A percentile compares a stretch with the other conserved stretches of the same genome.
Evolutionary conservation across 2,113 vertebrate species (phyloP).

Genomic region (Pluvianellus socialis): DNA sequence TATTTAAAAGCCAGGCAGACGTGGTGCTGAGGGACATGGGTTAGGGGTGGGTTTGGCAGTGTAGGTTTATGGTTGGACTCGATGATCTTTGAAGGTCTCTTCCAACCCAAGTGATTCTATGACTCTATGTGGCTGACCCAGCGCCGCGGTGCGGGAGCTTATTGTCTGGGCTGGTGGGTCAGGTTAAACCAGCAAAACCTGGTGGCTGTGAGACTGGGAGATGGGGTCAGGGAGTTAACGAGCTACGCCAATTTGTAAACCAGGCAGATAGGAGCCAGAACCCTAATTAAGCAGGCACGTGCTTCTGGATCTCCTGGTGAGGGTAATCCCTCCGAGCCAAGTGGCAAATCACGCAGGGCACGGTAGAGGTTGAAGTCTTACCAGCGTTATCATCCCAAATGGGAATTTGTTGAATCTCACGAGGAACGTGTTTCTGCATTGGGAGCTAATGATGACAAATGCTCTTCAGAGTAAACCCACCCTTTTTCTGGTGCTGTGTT

Average conservation of each 20-base stretch:
- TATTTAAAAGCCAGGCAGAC: too few species aligned
- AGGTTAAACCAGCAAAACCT: not conserved
- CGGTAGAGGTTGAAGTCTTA: not conserved
- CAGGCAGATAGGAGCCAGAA: not conserved
- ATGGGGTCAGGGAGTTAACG: not conserved
- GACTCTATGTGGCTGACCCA: not conserved
- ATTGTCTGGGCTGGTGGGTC: not conserved
- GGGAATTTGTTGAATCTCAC: not conserved
- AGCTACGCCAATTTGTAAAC: not conserved
- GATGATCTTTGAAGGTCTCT: too few species aligned
- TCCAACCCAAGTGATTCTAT: too few species aligned
- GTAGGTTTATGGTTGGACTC: too few species aligned
- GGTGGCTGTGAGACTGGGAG: not conserved
- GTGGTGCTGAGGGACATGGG: too few species aligned
- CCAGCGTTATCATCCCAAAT: not conserved
- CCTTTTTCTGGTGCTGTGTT: conserved; percentile 32
- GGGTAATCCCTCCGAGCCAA: not conserved
- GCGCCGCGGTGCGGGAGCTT: not conserved
- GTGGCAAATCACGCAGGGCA: not conserved
- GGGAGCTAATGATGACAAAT: not conserved
- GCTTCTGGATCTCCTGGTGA: not conserved
- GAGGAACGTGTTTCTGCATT: not conserved
- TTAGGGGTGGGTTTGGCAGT: too few species aligned
- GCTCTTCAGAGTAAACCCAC: not conserved
- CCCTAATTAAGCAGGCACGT: not conserved